These are phyloP conservation scores for Uromys caudimaculatus DNA, from an alignment of 2,797 vertebrate species.

Conservation along the genomic window DNA sequence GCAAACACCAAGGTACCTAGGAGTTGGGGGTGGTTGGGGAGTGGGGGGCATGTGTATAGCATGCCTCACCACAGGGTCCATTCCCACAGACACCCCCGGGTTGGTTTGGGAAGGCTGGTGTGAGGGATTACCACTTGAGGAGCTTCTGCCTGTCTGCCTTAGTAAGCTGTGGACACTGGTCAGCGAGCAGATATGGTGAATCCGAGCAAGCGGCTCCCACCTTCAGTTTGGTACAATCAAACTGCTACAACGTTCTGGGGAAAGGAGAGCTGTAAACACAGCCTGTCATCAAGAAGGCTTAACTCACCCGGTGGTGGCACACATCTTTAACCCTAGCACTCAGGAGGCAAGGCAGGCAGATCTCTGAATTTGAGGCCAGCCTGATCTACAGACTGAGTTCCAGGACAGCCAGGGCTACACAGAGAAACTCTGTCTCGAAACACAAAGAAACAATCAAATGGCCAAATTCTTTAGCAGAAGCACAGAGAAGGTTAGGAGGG, in stretches of 20 bases:
- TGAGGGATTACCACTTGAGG: background rate
- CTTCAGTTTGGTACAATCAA: background rate
- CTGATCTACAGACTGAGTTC: background rate
- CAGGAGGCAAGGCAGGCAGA: background rate
- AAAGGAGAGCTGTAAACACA: no score
- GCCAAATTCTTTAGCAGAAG: background rate
- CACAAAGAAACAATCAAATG: no score
- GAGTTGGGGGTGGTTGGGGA: background rate
- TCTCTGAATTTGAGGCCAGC: background rate
- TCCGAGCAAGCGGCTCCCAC: no score
- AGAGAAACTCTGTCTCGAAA: background rate
- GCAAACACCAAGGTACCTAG: background rate
- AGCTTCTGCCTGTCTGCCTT: background rate
- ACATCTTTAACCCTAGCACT: background rate
- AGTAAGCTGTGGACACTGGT: background rate
- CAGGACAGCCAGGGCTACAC: background rate
- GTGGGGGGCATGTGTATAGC: background rate
- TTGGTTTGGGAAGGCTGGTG: background rate
- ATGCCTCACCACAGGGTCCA: background rate
- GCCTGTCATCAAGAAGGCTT: background rate
- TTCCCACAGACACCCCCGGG: background rate
- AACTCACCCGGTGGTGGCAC: background rate
- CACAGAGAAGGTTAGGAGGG: background rate
- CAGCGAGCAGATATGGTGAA: background rate
- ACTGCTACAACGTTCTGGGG: background rate